Percentiles rank a stretch among this genome's conserved stretches.
Conservation (phyloP, 2,888 invertebrate genomes). For the Platycnemis pennipes region DNA sequence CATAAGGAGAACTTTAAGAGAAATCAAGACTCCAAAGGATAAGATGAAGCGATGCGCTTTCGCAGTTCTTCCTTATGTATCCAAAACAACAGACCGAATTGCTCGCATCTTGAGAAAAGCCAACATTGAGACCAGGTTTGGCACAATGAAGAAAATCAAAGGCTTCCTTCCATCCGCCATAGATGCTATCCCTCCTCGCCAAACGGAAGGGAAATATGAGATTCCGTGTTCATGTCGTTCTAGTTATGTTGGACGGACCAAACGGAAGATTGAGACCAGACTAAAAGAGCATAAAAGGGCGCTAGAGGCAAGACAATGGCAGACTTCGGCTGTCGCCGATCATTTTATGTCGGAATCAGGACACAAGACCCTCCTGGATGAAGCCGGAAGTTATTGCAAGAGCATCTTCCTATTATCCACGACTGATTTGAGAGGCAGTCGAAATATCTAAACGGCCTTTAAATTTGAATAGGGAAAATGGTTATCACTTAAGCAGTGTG, state of each 20-base stretch:
- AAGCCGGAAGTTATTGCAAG: too few species aligned
- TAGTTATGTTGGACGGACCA: not conserved
- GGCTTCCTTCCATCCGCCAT: constrained; percentile 6
- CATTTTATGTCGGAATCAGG: not conserved
- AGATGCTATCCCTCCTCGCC: too few species aligned
- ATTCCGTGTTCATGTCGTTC: too few species aligned
- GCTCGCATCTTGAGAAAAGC: not conserved
- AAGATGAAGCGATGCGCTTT: not conserved
- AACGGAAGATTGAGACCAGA: not conserved
- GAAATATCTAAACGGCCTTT: too few species aligned
- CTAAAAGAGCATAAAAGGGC: not conserved
- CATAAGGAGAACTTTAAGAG: not conserved
- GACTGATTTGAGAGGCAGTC: too few species aligned
- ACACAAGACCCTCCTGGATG: too few species aligned
- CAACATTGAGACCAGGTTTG: not conserved
- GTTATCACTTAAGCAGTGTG: too few species aligned
- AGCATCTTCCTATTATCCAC: too few species aligned
- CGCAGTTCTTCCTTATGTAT: not conserved
- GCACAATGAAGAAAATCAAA: not conserved
- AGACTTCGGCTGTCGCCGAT: not conserved
- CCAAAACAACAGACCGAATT: not conserved
- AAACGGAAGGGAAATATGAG: too few species aligned
- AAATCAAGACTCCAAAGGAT: not conserved
- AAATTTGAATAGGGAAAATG: too few species aligned
- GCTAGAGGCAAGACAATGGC: not conserved